Percentiles rank a stretch among this genome's conserved stretches.
These are phyloP conservation scores for Acanthosoma haemorrhoidale DNA, from an alignment of 2,888 invertebrate species.

Conservation along the genomic window DNA sequence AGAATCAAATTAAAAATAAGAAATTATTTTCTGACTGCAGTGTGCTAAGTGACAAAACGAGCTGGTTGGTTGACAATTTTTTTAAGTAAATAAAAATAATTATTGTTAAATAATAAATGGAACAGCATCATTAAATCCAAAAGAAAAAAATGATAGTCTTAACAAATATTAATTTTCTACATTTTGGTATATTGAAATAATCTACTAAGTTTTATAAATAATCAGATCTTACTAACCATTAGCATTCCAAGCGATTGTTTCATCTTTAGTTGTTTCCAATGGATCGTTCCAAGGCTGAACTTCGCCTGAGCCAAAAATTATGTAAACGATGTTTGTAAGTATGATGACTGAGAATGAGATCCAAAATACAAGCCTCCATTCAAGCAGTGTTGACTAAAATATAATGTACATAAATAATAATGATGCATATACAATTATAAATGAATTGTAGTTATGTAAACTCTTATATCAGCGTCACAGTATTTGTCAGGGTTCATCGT, in stretches of 20 bases:
- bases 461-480: too few relatives aligned
- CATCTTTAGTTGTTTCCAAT: constrained; percentile 32
- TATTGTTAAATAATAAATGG: too few relatives aligned
- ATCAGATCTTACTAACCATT: constrained; percentile 31
- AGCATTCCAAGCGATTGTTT: constrained; percentile 38
- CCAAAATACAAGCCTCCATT: constrained; percentile 79
- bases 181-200: too few relatives aligned
- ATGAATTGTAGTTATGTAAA: background rate
- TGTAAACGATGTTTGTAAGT: constrained; percentile 62
- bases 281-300: constrained; percentile 65
- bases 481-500: background rate
- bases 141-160: too few relatives aligned
- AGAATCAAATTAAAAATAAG: too few relatives aligned
- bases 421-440: background rate
- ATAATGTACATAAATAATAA: background rate
- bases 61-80: too few relatives aligned
- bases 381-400: constrained; percentile 47
- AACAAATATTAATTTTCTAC: too few relatives aligned
- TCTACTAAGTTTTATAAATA: too few relatives aligned
- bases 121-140: too few relatives aligned
- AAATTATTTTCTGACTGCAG: too few relatives aligned
- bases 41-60: too few relatives aligned
- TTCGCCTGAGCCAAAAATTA: constrained; percentile 67
- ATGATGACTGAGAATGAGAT: constrained; percentile 66
- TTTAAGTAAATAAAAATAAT: too few relatives aligned